Conservation (phyloP, 2,113 vertebrate species). For the Hepsetus odoe region DNA sequence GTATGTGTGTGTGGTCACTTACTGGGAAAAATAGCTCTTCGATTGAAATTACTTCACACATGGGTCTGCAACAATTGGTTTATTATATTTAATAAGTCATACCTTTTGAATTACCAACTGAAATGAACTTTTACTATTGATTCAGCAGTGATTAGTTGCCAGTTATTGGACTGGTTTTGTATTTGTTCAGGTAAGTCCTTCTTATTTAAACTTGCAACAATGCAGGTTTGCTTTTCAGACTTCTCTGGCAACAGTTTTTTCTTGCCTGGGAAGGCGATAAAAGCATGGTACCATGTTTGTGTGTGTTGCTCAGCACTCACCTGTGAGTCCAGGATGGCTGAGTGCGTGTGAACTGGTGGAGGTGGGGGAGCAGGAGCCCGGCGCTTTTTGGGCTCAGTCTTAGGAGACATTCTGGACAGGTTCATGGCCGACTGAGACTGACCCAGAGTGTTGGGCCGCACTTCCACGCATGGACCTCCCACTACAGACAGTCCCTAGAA, state of each 20-base stretch:
- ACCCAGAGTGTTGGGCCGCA: constrained; percentile 76
- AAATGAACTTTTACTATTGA: too few species aligned
- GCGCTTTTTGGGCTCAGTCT: constrained; percentile 83
- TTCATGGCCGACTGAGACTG: constrained; percentile 86
- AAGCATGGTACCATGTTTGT: background rate
- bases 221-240: too few species aligned
- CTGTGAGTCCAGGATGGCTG: constrained; percentile 55
- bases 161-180: too few species aligned
- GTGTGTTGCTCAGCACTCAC: constrained; percentile 53
- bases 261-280: background rate
- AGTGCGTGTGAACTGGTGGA: constrained; percentile 61
- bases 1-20: background rate
- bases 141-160: too few species aligned
- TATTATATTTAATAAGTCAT: too few species aligned
- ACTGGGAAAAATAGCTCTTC: background rate
- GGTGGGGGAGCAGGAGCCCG: constrained; percentile 86
- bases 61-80: too few species aligned
- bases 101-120: too few species aligned
- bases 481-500: constrained; percentile 77
- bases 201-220: too few species aligned
- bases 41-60: too few species aligned
- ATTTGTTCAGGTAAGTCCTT: too few species aligned
- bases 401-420: constrained; percentile 80
- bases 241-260: too few species aligned
- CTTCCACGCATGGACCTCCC: constrained; percentile 70